Percentiles rank a stretch among this genome's conserved stretches.
Evolutionary conservation across 2,797 vertebrate genomes (phyloP).

Genomic region (Apogon hyalosoma): DNA sequence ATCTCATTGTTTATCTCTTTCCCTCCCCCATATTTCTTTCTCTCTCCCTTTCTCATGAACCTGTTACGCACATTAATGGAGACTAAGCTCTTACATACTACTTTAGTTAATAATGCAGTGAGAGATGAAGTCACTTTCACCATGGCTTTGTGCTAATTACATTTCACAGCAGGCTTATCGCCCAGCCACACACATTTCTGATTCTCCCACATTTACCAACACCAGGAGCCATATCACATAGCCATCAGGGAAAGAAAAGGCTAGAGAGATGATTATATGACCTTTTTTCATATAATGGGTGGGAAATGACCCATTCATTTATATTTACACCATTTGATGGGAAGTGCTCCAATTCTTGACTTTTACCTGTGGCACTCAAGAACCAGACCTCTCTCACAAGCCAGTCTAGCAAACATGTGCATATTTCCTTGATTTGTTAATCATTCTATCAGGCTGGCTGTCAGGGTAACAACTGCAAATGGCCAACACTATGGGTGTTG

Average conservation of each 20-base stretch:
- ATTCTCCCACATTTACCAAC: slow-evolving; percentile 80
- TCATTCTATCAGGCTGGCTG: slow-evolving; percentile 10
- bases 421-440: slow-evolving; percentile 29
- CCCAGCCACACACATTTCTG: slow-evolving; percentile 81
- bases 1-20: slow-evolving; percentile 7
- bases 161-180: slow-evolving; percentile 88
- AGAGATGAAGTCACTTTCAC: slow-evolving; percentile 82
- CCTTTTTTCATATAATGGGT: slow-evolving; percentile 64
- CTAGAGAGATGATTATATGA: slow-evolving; percentile 65
- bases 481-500: slow-evolving; percentile 26
- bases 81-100: slow-evolving; percentile 55
- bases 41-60: slow-evolving; percentile 21
- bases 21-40: neutral
- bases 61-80: slow-evolving; percentile 73
- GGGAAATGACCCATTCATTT: slow-evolving; percentile 32
- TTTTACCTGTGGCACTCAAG: slow-evolving; percentile 20
- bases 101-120: slow-evolving; percentile 76
- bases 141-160: slow-evolving; percentile 87
- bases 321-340: slow-evolving; percentile 22
- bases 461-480: slow-evolving; percentile 41
- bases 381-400: neutral
- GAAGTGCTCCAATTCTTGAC: slow-evolving; percentile 26
- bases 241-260: slow-evolving; percentile 69
- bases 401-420: slow-evolving; percentile 10
- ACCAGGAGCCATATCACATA: slow-evolving; percentile 72